Percentiles rank a stretch among this genome's conserved stretches.
Conservation (phyloP, 2,113 vertebrate genomes). For the Paedocypris sp. region DNA sequence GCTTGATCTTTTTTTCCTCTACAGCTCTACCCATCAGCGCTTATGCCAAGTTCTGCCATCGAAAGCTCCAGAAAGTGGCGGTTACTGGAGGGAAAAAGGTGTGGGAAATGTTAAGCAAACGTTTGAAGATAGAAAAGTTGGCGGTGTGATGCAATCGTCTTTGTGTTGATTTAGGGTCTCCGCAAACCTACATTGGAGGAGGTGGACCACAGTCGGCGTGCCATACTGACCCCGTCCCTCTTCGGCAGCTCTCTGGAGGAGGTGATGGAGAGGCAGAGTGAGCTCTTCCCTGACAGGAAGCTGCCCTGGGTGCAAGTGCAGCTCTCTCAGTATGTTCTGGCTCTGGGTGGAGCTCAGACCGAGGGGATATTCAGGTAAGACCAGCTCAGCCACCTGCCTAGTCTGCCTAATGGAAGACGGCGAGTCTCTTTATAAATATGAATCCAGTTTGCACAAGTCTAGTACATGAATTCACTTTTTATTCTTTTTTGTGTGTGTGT, state of each 20-base stretch:
- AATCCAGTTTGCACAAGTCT: too few relatives aligned
- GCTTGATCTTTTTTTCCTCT: slow-evolving; percentile 15
- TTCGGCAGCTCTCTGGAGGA: slow-evolving; percentile 81
- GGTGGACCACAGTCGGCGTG: slow-evolving; percentile 69
- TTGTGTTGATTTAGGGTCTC: slow-evolving; percentile 59
- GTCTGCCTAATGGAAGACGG: background rate
- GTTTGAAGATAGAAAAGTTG: too few relatives aligned
- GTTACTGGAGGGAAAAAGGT: slow-evolving; percentile 84
- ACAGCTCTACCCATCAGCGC: slow-evolving; percentile 78
- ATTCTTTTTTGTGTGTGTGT: too few relatives aligned
- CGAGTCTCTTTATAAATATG: background rate
- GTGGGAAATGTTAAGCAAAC: too few relatives aligned
- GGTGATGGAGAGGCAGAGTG: slow-evolving; percentile 77
- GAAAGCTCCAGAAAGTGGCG: slow-evolving; percentile 78
- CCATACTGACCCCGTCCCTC: slow-evolving; percentile 75
- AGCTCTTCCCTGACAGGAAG: slow-evolving; percentile 69
- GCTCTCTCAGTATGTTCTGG: slow-evolving; percentile 77
- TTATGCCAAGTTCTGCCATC: slow-evolving; percentile 77
- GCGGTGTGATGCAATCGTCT: background rate
- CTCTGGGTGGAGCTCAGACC: slow-evolving; percentile 72
- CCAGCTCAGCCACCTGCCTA: background rate
- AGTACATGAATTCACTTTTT: too few relatives aligned
- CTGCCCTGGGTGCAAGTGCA: slow-evolving; percentile 86
- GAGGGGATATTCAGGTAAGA: slow-evolving; percentile 86
- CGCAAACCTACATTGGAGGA: slow-evolving; percentile 80